Conservation (phyloP, 2,797 vertebrate genomes). For the Sylvia borin region DNA sequence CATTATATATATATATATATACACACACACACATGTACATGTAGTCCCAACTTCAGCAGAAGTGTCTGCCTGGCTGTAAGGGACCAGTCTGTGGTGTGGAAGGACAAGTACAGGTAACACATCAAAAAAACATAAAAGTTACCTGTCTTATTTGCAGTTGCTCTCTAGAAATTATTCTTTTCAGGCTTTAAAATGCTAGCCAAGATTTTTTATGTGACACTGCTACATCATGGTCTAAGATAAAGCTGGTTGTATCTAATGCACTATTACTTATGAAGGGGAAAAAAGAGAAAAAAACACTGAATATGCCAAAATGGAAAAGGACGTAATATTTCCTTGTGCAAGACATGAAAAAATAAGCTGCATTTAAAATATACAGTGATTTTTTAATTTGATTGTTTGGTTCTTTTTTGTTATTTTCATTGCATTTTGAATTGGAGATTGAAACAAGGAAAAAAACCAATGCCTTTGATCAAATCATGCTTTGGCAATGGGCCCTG, state of each 20-base stretch:
- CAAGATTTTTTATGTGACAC: neutral
- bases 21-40: too few species aligned
- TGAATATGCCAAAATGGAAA: neutral
- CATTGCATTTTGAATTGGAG: neutral
- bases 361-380: neutral
- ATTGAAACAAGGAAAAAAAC: neutral
- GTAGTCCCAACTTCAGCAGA: neutral
- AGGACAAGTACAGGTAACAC: neutral
- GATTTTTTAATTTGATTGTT: neutral
- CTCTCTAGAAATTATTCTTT: neutral
- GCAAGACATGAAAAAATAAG: neutral
- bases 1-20: too few species aligned
- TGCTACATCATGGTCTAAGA: neutral
- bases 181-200: neutral
- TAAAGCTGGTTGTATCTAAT: neutral
- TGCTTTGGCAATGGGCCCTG: neutral
- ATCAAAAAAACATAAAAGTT: neutral
- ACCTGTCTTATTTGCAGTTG: neutral
- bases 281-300: neutral
- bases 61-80: neutral
- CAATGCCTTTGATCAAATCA: neutral
- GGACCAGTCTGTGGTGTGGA: neutral
- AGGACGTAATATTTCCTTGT: neutral
- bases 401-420: neutral
- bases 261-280: rapidly evolving